Conservation (phyloP, 2,113 vertebrate species). For the Callipepla californica region DNA sequence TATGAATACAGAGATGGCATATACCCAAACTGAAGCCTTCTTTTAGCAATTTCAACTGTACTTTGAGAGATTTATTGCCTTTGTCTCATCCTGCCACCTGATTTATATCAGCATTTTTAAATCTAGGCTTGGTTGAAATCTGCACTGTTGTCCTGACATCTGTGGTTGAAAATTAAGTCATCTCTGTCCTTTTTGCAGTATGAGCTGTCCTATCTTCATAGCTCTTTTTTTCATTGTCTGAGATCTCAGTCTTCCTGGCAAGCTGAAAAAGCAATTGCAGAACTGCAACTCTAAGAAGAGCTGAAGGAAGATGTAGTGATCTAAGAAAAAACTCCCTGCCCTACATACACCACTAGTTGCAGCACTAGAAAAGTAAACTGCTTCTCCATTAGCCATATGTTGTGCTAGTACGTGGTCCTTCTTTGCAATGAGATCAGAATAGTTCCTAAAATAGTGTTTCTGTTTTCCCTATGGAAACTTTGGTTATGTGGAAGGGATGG, state of each 20-base stretch:
- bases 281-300: conserved; percentile 30
- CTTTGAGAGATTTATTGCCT: conserved; percentile 53
- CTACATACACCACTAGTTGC: conserved; percentile 40
- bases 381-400: neutral
- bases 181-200: conserved; percentile 30
- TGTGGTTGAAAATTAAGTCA: conserved; percentile 57
- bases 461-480: neutral
- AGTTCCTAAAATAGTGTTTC: neutral
- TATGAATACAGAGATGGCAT: conserved; percentile 49
- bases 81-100: conserved; percentile 59
- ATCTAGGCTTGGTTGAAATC: conserved; percentile 26
- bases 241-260: conserved; percentile 37
- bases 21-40: conserved; percentile 46
- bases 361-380: neutral
- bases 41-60: conserved; percentile 41
- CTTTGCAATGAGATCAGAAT: neutral
- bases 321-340: conserved; percentile 25
- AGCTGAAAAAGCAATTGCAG: conserved; percentile 47
- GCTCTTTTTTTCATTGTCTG: conserved; percentile 34
- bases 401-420: neutral
- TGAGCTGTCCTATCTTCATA: neutral
- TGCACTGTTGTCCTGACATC: conserved; percentile 38
- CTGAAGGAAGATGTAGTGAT: conserved; percentile 3
- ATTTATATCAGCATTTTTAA: conserved; percentile 62
- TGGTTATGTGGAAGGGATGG: neutral